phyloP scores from a whole-genome alignment of 2,113 vertebrate genomes.

The Fregetta grallaria region DNA sequence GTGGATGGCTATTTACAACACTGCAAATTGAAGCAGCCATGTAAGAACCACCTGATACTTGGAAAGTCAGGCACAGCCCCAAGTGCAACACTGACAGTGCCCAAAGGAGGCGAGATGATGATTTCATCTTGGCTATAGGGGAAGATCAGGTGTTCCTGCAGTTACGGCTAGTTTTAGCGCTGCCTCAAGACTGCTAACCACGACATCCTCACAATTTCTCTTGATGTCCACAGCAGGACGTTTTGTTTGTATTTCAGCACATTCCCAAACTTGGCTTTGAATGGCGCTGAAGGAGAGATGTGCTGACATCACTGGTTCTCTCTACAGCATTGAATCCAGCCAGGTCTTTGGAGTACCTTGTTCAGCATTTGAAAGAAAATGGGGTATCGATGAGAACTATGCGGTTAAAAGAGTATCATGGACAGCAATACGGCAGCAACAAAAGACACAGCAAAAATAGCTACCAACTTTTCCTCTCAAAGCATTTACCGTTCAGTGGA shows the following conservation, averaged over 20 bases:
- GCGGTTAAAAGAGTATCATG: not conserved
- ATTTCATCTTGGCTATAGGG: not conserved
- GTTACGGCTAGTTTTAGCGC: not conserved
- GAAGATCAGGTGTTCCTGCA: not conserved
- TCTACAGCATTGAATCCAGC: not conserved
- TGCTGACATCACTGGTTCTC: fast-evolving
- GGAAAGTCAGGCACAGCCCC: not conserved
- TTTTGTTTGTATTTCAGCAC: not conserved
- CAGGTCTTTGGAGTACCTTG: not conserved
- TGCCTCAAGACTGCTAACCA: not conserved
- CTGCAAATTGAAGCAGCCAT: not conserved
- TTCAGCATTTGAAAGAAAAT: not conserved
- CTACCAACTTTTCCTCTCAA: not conserved
- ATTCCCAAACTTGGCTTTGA: not conserved
- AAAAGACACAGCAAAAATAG: not conserved
- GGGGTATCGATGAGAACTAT: not conserved
- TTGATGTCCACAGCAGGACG: not conserved
- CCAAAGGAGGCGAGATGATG: not conserved
- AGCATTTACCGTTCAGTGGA: not conserved
- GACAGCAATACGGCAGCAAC: not conserved
- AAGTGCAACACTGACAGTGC: not conserved
- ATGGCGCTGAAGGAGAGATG: not conserved
- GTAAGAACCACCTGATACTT: not conserved
- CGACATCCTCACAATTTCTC: not conserved
- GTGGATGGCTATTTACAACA: not conserved